Evolutionary conservation across 2,113 vertebrate species (phyloP).

Genomic region (Harpagus bidentatus): DNA sequence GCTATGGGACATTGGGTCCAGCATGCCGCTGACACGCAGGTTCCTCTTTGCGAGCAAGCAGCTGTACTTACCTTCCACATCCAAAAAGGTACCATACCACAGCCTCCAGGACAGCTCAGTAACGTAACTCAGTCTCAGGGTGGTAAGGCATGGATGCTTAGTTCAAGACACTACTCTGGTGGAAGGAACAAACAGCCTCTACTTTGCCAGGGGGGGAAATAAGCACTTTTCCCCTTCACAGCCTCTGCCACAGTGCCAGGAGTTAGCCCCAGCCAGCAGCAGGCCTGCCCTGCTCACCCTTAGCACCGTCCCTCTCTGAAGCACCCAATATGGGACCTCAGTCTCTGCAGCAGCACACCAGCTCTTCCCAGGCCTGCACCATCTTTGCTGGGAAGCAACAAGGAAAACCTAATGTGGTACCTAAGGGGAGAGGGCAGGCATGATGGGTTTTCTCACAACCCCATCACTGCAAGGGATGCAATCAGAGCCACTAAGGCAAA

Average conservation of each 20-base stretch:
- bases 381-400: background rate
- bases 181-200: background rate
- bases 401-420: background rate
- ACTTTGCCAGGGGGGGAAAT: background rate
- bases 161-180: background rate
- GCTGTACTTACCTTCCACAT: background rate
- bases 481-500: background rate
- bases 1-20: background rate
- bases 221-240: background rate
- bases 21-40: rapidly evolving
- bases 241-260: background rate
- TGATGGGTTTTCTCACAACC: rapidly evolving
- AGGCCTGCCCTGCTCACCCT: background rate
- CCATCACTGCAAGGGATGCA: too few relatives aligned
- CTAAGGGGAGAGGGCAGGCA: background rate
- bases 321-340: background rate
- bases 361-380: background rate
- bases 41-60: background rate
- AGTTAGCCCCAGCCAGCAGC: too few relatives aligned
- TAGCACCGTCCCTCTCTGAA: background rate
- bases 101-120: background rate
- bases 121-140: background rate
- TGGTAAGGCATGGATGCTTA: too few relatives aligned
- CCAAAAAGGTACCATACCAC: background rate
- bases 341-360: background rate